Evolutionary conservation across 2,888 invertebrate species (phyloP), one percentile per base, ranked within the genome.

Genomic region (Aphodius sticticus): DNA sequence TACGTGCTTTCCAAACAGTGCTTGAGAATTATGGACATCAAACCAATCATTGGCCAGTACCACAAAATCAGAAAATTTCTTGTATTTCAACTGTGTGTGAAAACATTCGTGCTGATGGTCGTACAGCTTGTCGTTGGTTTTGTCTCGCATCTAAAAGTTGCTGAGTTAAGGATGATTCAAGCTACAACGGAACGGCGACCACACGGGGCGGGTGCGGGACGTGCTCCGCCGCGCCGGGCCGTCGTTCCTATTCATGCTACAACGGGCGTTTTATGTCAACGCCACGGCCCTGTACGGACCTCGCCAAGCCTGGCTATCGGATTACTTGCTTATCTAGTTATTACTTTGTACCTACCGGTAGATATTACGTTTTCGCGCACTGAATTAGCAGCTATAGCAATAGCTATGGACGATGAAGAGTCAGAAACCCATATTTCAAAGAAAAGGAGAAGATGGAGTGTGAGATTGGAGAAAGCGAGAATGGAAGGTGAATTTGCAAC

Each of bases 11-110:
- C 76, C 4, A 69, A 79, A 80, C 79, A 83, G 80, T 83, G 69
- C 53, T 69, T 76, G 81, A 3, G 80, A 71, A 78, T 84, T 84
- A 9, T 82, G 79, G 16, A 84, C 6, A 80, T 84, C 84, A 79
- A 85, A 84, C 84, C 83, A 84, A 71, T 83, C 81, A 78, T 84
- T 84, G 12, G 81, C 69, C 70, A 78, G 35, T 75, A 16, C 78
- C 6, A 76, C 78, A 26, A 75, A 16, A 16, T 77, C 9, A 1
- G 16, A n/a, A 69, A 77, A 77, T 69, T 80, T 69, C 79, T 79
- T 81, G 70, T 70, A 78, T 26, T n/a, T 36, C 74, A 6, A 72
- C 75, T 16, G 78, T 69, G n/a, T 53, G 7, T 14, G 75, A 78
- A 9, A 72, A 78, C 6, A 36, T 15, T 14, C 82, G 82, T 6